Base-by-base conservation (phyloP, 2,113 vertebrate genomes). In the Meriones unguiculatus region DNA sequence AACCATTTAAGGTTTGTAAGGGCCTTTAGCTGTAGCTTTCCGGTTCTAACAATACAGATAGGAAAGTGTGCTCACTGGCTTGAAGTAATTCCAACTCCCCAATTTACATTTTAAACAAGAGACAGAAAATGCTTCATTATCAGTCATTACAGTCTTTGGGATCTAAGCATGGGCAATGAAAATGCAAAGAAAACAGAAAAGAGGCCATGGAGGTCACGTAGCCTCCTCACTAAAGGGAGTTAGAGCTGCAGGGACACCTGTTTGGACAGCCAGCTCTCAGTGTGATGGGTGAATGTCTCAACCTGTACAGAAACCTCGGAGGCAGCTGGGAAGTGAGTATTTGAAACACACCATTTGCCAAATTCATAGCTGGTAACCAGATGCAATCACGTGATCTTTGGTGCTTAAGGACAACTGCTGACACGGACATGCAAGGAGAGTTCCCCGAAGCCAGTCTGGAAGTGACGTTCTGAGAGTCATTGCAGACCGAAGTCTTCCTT, bases 261-360 rank as follows among this genome's bases (percentile, higher is more conserved):
- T 20, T 35, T 73, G 50, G 28, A 57, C 93, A 94, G 88, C 41
- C 69, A 89, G 96, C 25, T 91, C n/a, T 30, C 91, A 25, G 67
- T 86, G 91, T 22, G 84, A 77, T 0, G 32, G 90, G 75, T 35
- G 89, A 81, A 92, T 0, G 8, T n/a, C 95, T 30, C 80, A 52
- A 64, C 52, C 69, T 97, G 94, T 91, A 92, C 0, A 13, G 91
- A 97, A 97, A 76, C 24, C 65, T 30, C 87, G 89, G 80, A 92
- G 95, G 87, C 15, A 85, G 4, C 54, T 69, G 32, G 30, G 24
- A 82, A 97, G 97, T 1, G 38, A 97, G 4, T 82, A n/a, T 82
- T 73, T 89, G 72, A 96, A 97, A 96, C 18, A 70, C 88, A 59
- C 70, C 81, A 41, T 88, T 95, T 86, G 38, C 92, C 78, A 30